Evolutionary conservation across 2,797 vertebrate species (phyloP).

Genomic region (Pangasius macronema): DNA sequence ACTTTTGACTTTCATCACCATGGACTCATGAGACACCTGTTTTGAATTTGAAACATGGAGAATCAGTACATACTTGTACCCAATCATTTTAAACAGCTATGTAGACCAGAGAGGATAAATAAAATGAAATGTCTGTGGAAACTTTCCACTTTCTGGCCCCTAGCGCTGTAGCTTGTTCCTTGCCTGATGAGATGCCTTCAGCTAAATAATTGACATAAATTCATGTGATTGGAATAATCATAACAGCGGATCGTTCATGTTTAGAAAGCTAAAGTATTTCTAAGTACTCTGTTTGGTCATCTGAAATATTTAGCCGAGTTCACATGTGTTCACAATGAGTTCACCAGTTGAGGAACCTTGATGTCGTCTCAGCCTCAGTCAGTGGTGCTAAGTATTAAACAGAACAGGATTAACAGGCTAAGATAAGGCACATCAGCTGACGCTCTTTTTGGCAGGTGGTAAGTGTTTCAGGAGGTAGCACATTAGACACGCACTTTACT

Average conservation of each 20-base stretch:
- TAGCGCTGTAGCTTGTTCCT: not conserved
- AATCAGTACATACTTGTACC: not conserved
- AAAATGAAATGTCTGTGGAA: not conserved
- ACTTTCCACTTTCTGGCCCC: not conserved
- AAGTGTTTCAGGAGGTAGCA: constrained; percentile 8
- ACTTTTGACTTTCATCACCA: not conserved
- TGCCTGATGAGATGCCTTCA: not conserved
- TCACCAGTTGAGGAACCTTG: not conserved
- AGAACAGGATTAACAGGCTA: constrained; percentile 7
- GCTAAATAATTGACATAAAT: not conserved
- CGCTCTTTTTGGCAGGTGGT: constrained; percentile 29
- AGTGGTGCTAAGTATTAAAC: not conserved
- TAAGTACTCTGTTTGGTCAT: not conserved
- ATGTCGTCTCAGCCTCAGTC: not conserved
- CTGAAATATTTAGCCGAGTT: not conserved
- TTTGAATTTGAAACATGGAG: not conserved
- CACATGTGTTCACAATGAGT: no score
- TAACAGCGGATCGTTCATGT: not conserved
- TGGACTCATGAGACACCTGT: not conserved
- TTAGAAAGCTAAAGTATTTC: not conserved
- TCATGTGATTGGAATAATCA: not conserved
- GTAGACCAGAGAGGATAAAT: not conserved
- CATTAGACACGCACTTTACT: constrained; percentile 17
- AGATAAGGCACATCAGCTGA: constrained; percentile 52
- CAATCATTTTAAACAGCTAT: not conserved